Conservation (phyloP, 2,888 invertebrate species). For the Brachyptera putata region DNA sequence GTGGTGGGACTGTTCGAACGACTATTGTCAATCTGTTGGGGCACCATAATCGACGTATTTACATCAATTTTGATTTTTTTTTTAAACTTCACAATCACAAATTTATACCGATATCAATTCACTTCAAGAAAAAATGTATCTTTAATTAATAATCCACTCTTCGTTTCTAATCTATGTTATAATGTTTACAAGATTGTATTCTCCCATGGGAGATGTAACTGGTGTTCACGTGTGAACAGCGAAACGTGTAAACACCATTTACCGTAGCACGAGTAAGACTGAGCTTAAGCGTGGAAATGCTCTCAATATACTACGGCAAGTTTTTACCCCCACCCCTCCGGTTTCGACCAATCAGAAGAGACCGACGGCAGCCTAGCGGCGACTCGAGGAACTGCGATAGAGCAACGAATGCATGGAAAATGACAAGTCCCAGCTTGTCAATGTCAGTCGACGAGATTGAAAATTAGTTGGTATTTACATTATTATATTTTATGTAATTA, state of each 20-base stretch:
- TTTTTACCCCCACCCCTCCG: slow-evolving; percentile 3
- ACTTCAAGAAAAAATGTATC: background rate
- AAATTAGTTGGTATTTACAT: no score
- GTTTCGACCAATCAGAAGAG: background rate
- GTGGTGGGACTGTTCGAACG: slow-evolving; percentile 57
- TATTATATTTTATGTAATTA: no score
- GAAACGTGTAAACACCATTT: background rate
- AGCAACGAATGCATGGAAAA: slow-evolving; percentile 3
- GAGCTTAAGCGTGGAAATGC: background rate
- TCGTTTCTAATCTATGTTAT: background rate
- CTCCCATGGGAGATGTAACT: slow-evolving; percentile 3
- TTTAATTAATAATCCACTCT: background rate
- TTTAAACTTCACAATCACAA: background rate
- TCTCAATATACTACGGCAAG: slow-evolving; percentile 3
- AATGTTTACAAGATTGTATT: background rate
- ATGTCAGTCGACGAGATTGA: slow-evolving; percentile 9
- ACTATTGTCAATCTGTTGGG: slow-evolving; percentile 62
- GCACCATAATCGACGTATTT: slow-evolving; percentile 58
- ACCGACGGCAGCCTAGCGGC: slow-evolving; percentile 16
- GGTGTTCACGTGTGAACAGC: background rate
- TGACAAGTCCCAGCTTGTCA: background rate
- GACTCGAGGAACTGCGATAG: slow-evolving; percentile 21
- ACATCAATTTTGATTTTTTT: slow-evolving; percentile 29
- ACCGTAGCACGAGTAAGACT: slow-evolving; percentile 1
- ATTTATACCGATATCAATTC: background rate